Evolutionary conservation across 2,797 vertebrate species (phyloP).

Genomic region (Dipus sagitta): DNA sequence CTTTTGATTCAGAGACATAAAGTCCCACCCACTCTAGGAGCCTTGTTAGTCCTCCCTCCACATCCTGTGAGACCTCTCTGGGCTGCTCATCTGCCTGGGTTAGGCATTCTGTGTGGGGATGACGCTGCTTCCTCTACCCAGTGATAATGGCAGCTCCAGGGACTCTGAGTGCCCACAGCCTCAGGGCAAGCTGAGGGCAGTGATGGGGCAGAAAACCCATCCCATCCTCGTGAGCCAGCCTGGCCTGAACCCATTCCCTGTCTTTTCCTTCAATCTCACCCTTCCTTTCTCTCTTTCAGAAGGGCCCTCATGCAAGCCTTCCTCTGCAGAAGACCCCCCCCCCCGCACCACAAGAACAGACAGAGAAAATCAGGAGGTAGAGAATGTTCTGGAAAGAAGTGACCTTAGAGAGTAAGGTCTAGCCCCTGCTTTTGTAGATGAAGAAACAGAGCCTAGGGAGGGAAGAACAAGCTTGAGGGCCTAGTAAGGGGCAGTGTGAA

Average conservation of each 20-base stretch:
- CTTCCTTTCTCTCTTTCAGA: background rate
- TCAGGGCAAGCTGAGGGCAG: background rate
- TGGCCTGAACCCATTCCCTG: background rate
- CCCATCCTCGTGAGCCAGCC: background rate
- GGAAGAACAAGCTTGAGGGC: background rate
- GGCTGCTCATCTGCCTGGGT: background rate
- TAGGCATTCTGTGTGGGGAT: background rate
- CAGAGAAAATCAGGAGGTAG: conserved; percentile 4
- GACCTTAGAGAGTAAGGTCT: background rate
- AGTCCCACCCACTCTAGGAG: background rate
- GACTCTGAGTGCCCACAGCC: background rate
- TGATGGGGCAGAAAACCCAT: background rate
- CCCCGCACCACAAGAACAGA: background rate
- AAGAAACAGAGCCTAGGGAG: conserved; percentile 9
- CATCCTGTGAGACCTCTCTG: background rate
- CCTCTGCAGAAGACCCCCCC: background rate
- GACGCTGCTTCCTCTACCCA: background rate
- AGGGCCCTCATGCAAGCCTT: background rate
- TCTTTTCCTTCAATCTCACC: background rate
- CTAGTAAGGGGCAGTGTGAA: background rate
- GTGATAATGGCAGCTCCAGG: background rate
- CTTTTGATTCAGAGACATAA: conserved; percentile 24
- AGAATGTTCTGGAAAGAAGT: conserved; percentile 40
- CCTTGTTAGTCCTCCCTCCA: background rate
- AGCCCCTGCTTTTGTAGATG: background rate